phyloP scores from a whole-genome alignment of 2,113 vertebrate genomes.

The Falcunculus frontatus region DNA sequence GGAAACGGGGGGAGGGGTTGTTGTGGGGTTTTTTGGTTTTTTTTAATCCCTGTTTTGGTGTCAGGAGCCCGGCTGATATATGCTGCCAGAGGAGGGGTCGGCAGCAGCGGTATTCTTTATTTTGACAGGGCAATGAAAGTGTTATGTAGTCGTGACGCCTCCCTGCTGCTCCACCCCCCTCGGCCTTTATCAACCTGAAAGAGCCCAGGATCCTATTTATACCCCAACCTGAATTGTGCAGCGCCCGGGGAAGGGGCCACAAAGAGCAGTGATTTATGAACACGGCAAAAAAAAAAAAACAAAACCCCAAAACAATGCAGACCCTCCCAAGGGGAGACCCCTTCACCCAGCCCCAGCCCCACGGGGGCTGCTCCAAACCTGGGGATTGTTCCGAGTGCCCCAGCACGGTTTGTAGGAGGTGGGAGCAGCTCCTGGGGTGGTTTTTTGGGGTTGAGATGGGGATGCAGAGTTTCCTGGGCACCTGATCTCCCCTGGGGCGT shows the following conservation, averaged over 20 bases:
- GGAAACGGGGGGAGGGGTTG: not conserved
- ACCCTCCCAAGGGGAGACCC: not conserved
- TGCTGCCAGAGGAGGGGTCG: not conserved
- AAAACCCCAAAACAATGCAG: not conserved
- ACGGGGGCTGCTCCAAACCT: fast-evolving
- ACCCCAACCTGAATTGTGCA: not conserved
- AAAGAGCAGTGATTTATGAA: constrained; percentile 24
- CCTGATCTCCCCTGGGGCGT: fast-evolving
- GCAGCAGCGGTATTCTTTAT: constrained; percentile 23
- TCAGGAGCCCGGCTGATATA: constrained; percentile 16
- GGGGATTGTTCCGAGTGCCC: fast-evolving
- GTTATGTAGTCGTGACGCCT: constrained; percentile 40
- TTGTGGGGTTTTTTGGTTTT: not conserved
- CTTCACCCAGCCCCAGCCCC: not conserved
- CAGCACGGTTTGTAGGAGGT: not conserved
- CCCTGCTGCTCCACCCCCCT: constrained; percentile 32
- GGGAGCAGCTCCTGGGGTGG: not conserved
- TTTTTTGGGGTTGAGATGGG: not conserved
- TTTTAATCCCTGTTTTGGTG: not conserved
- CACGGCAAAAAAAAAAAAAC: not conserved
- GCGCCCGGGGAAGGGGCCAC: not conserved
- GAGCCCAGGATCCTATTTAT: constrained; percentile 27
- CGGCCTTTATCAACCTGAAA: constrained; percentile 41
- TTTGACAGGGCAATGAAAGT: constrained; percentile 52
- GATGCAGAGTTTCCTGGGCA: fast-evolving